phyloP scores from a whole-genome alignment of 1,140 invertebrate genomes.

The Tetragonula clypearis region DNA sequence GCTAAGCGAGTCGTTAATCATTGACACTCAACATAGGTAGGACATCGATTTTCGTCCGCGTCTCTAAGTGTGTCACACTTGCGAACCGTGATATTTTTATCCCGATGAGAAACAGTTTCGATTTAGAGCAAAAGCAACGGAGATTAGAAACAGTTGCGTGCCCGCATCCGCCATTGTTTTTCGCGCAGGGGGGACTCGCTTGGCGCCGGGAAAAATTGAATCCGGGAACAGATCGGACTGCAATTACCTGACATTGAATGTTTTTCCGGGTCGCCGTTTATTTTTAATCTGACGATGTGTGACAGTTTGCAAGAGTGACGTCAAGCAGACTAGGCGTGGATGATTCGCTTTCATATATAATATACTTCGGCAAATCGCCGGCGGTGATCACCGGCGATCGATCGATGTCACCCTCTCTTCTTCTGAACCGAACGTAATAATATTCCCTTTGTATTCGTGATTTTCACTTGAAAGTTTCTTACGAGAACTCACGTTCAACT shows the following conservation, averaged over 20 bases:
- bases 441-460: constrained; percentile 1
- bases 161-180: background rate
- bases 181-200: too few relatives aligned
- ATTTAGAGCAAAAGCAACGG: constrained; percentile 22
- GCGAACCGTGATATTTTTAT: constrained; percentile 10
- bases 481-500: too few relatives aligned
- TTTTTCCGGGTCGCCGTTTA: constrained; percentile 53
- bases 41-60: constrained; percentile 23
- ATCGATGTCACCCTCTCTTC: constrained; percentile 45
- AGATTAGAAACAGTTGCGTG: too few relatives aligned
- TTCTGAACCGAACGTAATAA: constrained; percentile 12
- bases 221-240: constrained; percentile 47
- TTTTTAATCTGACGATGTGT: constrained; percentile 58
- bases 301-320: constrained; percentile 51
- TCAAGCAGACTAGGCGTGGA: constrained; percentile 60
- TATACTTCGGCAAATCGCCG: background rate
- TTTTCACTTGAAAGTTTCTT: background rate
- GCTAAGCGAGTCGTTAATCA: constrained; percentile 58
- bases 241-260: constrained; percentile 57
- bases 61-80: constrained; percentile 29
- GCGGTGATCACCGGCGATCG: constrained; percentile 33
- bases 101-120: background rate
- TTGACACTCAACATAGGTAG: constrained; percentile 42
- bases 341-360: constrained; percentile 50
- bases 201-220: background rate